Percentiles rank a stretch among this genome's conserved stretches.
phyloP scores from a whole-genome alignment of 2,888 invertebrate genomes.

The Syrista parreyssii region DNA sequence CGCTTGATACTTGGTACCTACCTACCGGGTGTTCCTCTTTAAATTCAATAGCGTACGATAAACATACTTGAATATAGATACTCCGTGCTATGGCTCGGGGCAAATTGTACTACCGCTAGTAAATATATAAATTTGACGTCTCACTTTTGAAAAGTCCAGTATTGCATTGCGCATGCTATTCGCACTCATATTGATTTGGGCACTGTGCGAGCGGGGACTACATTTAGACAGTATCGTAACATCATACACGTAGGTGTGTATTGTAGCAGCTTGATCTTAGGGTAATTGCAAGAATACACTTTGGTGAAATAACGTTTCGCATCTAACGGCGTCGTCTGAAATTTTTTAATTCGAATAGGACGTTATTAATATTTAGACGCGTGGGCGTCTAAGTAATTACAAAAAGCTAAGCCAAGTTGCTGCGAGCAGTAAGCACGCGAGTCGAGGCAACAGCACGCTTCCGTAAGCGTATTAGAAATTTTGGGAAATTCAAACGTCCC shows the following conservation, averaged over 20 bases:
- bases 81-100: neutral
- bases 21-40: neutral
- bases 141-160: conserved; percentile 41
- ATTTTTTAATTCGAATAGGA: neutral
- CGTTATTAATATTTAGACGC: neutral
- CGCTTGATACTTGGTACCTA: too few relatives aligned
- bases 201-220: conserved; percentile 21
- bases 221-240: conserved; percentile 21
- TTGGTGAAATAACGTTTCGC: neutral
- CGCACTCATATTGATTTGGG: conserved; percentile 58
- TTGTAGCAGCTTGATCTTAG: neutral
- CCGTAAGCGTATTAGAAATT: neutral
- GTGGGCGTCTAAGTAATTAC: too few relatives aligned
- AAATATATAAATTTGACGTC: conserved; percentile 44
- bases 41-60: conserved; percentile 16
- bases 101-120: neutral
- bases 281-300: neutral
- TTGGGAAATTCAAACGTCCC: neutral
- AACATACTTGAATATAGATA: neutral
- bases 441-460: neutral
- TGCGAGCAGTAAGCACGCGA: neutral
- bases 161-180: conserved; percentile 58
- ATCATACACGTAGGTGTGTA: neutral
- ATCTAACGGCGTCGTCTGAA: neutral
- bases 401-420: neutral